These are phyloP conservation scores for Drosophila prosaltans DNA, from an alignment of 1,140 invertebrate species.

Conservation along the genomic window DNA sequence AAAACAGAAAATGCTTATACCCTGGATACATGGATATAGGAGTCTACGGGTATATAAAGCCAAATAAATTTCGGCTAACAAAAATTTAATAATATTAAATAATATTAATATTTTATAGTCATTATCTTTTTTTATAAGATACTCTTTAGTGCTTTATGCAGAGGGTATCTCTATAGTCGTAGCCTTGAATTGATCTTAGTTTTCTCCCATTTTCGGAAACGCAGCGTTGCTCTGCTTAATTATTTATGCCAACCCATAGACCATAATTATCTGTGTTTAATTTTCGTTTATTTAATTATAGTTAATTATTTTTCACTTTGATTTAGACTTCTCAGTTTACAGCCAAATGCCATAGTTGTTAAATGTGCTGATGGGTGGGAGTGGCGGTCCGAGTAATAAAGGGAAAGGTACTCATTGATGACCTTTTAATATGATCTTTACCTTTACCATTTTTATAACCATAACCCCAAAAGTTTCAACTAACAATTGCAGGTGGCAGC, in stretches of 20 bases:
- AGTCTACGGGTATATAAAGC: too few relatives aligned
- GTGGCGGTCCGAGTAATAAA: background rate
- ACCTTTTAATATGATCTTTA: background rate
- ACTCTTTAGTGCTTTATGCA: background rate
- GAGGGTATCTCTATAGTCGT: background rate
- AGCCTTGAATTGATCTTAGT: constrained; percentile 18
- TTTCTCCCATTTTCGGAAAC: constrained; percentile 39
- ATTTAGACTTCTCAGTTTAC: constrained; percentile 14
- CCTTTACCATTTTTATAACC: background rate
- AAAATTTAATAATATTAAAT: too few relatives aligned
- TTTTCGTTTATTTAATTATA: constrained; percentile 52
- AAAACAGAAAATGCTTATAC: background rate
- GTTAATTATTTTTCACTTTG: constrained; percentile 22
- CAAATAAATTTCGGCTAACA: too few relatives aligned
- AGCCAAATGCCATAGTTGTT: background rate
- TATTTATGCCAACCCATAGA: constrained; percentile 34
- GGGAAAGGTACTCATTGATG: background rate
- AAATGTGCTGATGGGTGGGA: background rate
- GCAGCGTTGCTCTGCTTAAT: constrained; percentile 58
- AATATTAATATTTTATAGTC: too few relatives aligned
- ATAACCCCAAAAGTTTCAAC: constrained; percentile 1
- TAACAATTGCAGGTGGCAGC: constrained; percentile 22
- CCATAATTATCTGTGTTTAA: constrained; percentile 62
- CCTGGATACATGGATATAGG: too few relatives aligned
- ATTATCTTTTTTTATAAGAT: too few relatives aligned